Conservation (phyloP, 1,140 invertebrate genomes). For the Drosophila bipectinata region DNA sequence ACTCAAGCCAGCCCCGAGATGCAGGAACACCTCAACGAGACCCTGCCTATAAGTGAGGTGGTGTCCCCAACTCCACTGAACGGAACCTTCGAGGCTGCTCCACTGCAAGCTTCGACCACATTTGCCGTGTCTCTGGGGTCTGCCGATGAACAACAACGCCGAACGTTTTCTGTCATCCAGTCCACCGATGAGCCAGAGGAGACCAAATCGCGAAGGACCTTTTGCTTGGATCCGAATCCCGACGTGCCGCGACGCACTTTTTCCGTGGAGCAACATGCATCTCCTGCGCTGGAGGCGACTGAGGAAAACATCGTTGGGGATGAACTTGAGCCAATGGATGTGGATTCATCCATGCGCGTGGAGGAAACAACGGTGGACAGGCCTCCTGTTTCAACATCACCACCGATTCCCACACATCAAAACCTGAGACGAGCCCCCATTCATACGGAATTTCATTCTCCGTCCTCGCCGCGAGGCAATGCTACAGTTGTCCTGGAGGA, state of each 20-base stretch:
- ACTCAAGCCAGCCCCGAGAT: constrained; percentile 50
- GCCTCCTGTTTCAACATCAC: constrained; percentile 1
- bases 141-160: constrained; percentile 10
- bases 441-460: constrained; percentile 15
- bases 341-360: constrained; percentile 48
- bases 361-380: not conserved
- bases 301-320: constrained; percentile 34
- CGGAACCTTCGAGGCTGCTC: constrained; percentile 38
- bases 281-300: constrained; percentile 53
- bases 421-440: constrained; percentile 41
- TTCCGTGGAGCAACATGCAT: constrained; percentile 16
- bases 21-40: constrained; percentile 16
- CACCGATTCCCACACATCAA: constrained; percentile 46
- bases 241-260: constrained; percentile 42
- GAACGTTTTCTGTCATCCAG: constrained; percentile 33
- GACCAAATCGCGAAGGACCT: constrained; percentile 5
- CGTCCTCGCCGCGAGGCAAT: constrained; percentile 22
- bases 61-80: constrained; percentile 11
- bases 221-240: constrained; percentile 1
- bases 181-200: not conserved
- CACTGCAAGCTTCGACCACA: constrained; percentile 10
- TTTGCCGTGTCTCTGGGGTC: constrained; percentile 29
- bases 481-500: constrained; percentile 52
- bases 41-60: constrained; percentile 19
- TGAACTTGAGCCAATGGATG: constrained; percentile 64